A percentile compares a stretch with the other conserved stretches of the same genome.
phyloP scores from a whole-genome alignment of 2,888 invertebrate species.

The Volucella bombylans region DNA sequence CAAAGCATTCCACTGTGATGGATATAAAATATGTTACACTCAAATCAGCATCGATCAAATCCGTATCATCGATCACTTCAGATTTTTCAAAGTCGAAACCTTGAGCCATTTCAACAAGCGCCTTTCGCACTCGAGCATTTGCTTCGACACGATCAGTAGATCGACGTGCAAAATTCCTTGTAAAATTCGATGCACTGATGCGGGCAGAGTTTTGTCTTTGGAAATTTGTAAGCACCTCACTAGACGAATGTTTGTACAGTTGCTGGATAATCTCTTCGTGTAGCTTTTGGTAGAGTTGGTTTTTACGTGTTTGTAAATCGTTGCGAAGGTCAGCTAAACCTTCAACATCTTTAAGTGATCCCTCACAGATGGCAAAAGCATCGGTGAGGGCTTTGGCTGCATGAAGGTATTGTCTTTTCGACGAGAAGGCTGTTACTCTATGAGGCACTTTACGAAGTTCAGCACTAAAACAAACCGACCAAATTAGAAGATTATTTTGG shows the following conservation, averaged over 20 bases:
- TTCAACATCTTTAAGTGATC: slow-evolving; percentile 90
- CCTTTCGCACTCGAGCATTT: slow-evolving; percentile 83
- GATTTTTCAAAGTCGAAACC: slow-evolving; percentile 81
- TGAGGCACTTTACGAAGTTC: slow-evolving; percentile 89
- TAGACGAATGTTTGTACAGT: slow-evolving; percentile 86
- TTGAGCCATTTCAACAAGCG: slow-evolving; percentile 84
- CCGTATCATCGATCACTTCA: slow-evolving; percentile 85
- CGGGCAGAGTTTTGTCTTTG: slow-evolving; percentile 86
- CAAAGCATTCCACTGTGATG: slow-evolving; percentile 92
- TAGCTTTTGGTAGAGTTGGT: slow-evolving; percentile 87
- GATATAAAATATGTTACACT: slow-evolving; percentile 89
- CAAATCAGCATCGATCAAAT: slow-evolving; percentile 85
- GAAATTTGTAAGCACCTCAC: slow-evolving; percentile 83
- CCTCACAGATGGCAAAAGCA: slow-evolving; percentile 87
- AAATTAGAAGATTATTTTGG: slow-evolving; percentile 26
- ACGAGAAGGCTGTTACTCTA: slow-evolving; percentile 86
- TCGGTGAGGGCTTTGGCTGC: slow-evolving; percentile 91
- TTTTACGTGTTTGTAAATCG: slow-evolving; percentile 86
- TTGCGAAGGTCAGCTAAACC: slow-evolving; percentile 90
- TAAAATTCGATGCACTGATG: slow-evolving; percentile 84
- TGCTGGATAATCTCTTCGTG: slow-evolving; percentile 88
- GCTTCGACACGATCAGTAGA: slow-evolving; percentile 85
- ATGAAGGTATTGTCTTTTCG: slow-evolving; percentile 91
- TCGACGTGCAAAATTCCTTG: slow-evolving; percentile 84
- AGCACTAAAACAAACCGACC: slow-evolving; percentile 84